A percentile compares a stretch with the other conserved stretches of the same genome.
Conservation (phyloP, 2,797 vertebrate species). For the Denticeps clupeoides region DNA sequence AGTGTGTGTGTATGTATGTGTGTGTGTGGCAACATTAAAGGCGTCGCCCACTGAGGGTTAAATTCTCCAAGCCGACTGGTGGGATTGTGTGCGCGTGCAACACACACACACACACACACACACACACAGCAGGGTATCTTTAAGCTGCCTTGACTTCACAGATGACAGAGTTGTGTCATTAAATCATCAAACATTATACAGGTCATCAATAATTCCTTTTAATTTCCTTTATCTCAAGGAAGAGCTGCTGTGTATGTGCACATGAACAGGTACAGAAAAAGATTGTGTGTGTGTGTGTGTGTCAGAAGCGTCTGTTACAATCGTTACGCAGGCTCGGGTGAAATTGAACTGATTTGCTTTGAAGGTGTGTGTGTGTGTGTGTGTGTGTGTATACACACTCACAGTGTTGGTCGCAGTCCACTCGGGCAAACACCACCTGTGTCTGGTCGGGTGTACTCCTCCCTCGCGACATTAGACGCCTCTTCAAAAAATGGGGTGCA, state of each 20-base stretch:
- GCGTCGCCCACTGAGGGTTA: conserved; percentile 55
- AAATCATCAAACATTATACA: conserved; percentile 78
- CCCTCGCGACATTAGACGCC: conserved; percentile 86
- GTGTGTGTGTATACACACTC: conserved; percentile 50
- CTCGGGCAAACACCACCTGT: conserved; percentile 94
- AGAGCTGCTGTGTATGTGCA: conserved; percentile 37
- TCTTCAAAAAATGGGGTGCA: conserved; percentile 98
- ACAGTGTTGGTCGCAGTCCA: conserved; percentile 98
- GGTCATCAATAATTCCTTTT: conserved; percentile 88
- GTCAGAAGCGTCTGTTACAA: too few species aligned
- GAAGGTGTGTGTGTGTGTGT: conserved; percentile 41
- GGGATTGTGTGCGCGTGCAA: too few species aligned
- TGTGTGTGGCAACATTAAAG: conserved; percentile 58
- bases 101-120: conserved; percentile 24
- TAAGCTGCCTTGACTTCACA: conserved; percentile 67
- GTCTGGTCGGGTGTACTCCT: conserved; percentile 84
- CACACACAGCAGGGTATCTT: conserved; percentile 57
- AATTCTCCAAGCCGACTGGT: conserved; percentile 51
- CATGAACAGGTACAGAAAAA: too few species aligned
- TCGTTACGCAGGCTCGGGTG: too few species aligned
- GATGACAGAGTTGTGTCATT: conserved; percentile 77
- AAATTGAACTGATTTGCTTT: conserved; percentile 46
- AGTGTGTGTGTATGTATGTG: conserved; percentile 45
- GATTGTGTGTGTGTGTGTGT: conserved; percentile 35
- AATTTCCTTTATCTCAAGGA: conserved; percentile 79